Percentiles rank a stretch among this genome's conserved stretches.
phyloP scores from a whole-genome alignment of 2,797 vertebrate genomes.

The Microctenopoma steveboyesi region DNA sequence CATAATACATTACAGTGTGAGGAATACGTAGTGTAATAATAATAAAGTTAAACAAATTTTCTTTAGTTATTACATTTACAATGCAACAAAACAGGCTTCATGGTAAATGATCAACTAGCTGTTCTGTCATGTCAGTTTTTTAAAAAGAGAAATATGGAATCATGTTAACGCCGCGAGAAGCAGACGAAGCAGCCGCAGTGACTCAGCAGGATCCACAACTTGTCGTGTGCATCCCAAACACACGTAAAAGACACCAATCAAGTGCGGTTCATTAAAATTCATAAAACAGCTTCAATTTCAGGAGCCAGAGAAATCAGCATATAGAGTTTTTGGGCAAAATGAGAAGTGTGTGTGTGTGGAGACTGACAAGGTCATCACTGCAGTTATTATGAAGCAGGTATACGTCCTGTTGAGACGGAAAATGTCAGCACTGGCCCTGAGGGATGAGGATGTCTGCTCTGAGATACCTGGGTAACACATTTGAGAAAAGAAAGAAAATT shows the following conservation, averaged over 20 bases:
- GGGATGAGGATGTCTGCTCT: slow-evolving; percentile 22
- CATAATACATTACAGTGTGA: too few species aligned
- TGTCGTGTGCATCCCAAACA: slow-evolving; percentile 10
- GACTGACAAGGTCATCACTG: slow-evolving; percentile 20
- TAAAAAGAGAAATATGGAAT: too few species aligned
- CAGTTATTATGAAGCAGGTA: slow-evolving; percentile 48
- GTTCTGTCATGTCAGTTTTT: too few species aligned
- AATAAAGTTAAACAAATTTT: too few species aligned
- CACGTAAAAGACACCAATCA: slow-evolving; percentile 31
- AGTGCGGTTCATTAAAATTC: neutral
- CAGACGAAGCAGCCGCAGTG: slow-evolving; percentile 21
- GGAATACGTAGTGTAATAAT: too few species aligned
- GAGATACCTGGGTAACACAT: slow-evolving; percentile 30
- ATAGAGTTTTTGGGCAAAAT: slow-evolving; percentile 45
- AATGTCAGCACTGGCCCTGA: slow-evolving; percentile 59
- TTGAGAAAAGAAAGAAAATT: slow-evolving; percentile 39
- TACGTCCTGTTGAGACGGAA: slow-evolving; percentile 51
- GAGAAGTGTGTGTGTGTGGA: slow-evolving; percentile 20
- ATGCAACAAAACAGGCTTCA: too few species aligned
- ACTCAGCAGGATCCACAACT: slow-evolving; percentile 10
- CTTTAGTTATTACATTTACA: too few species aligned
- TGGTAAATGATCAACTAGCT: too few species aligned
- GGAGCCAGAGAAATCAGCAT: slow-evolving; percentile 45
- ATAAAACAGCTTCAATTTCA: slow-evolving; percentile 28
- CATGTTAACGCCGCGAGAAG: too few species aligned